Base-by-base conservation (phyloP, 2,797 vertebrate species). In the Ctenopoma kingsleyae region DNA sequence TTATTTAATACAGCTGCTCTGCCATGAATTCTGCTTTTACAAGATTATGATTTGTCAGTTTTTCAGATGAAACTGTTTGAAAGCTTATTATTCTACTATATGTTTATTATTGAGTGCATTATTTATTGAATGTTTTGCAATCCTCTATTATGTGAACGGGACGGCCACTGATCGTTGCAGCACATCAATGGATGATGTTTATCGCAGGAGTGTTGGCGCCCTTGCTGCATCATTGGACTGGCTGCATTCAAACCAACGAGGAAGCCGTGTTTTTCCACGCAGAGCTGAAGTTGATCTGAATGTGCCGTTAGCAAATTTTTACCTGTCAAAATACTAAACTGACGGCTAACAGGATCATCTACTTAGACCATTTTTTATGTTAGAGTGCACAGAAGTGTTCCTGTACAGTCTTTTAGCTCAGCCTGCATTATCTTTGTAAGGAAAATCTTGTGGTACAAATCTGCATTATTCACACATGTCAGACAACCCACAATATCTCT, bases 381-480 rank as follows among this genome's bases (percentile, higher is more conserved):
- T 4, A 32, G 13, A 63, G 22, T 52, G 56, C 79, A 76, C 44
- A 67, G 49, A 75, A 19, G 68, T 47, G 44, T 46, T 62, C 17
- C 63, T 62, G 12, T 20, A 53, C 5, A 5, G 48, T 69, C 47
- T 55, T 60, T 16, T 22, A 55, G 25, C 47, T 67, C 61, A 47
- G 69, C 58, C 71, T 38, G 50, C 56, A 80, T 50, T 68, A 89
- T 71, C 70, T 71, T 25, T 69, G 9, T 80, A 63, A 87, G 53
- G 32, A 62, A 74, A 49, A 76, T 62, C 48, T 40, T 19, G 55
- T 60, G 57, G 55, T 51, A 47, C 13, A 75, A 78, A 73, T 67
- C 72, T 54, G 46, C 49, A 49, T 71, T 59, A 50, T 59, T 48
- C 53, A 62, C 11, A 40, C 12, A 1, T 32, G 48, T 71, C 53